Conservation (phyloP, 2,888 invertebrate genomes). For the Phorcus lineatus region DNA sequence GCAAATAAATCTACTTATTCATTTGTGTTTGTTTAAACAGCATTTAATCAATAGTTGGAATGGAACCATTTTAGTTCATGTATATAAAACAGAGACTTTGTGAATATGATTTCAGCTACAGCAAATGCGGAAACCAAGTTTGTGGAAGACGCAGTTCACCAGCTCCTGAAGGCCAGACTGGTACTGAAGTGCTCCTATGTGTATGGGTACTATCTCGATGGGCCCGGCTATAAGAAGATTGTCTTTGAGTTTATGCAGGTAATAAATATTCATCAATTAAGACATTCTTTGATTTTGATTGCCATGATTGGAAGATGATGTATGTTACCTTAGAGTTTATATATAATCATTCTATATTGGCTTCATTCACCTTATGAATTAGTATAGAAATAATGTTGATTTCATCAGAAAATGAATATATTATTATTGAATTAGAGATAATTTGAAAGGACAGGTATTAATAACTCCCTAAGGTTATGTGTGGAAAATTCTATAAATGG, state of each 20-base stretch:
- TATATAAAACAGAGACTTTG: not conserved
- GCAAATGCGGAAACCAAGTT: slow-evolving; percentile 77
- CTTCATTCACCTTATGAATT: not conserved
- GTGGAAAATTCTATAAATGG: too few relatives aligned
- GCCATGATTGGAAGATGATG: not conserved
- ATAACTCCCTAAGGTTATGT: too few relatives aligned
- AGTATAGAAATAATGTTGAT: too few relatives aligned
- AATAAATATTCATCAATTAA: slow-evolving; percentile 15
- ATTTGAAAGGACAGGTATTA: too few relatives aligned
- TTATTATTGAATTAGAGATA: too few relatives aligned
- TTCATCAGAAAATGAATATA: too few relatives aligned
- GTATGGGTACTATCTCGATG: slow-evolving; percentile 83
- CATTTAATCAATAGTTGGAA: too few relatives aligned
- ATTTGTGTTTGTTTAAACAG: too few relatives aligned
- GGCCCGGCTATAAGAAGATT: slow-evolving; percentile 81
- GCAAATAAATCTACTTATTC: too few relatives aligned
- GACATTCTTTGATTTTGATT: not conserved
- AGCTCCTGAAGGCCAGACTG: slow-evolving; percentile 80
- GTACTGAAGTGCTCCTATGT: slow-evolving; percentile 83
- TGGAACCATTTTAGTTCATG: too few relatives aligned
- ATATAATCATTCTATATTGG: not conserved
- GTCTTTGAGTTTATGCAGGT: slow-evolving; percentile 85
- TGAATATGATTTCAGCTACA: slow-evolving; percentile 52
- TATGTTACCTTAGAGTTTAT: not conserved
- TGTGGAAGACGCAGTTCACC: slow-evolving; percentile 81